Percentiles rank a stretch among this genome's conserved stretches.
phyloP scores from a whole-genome alignment of 2,888 invertebrate genomes.

The Volucella bombylans region DNA sequence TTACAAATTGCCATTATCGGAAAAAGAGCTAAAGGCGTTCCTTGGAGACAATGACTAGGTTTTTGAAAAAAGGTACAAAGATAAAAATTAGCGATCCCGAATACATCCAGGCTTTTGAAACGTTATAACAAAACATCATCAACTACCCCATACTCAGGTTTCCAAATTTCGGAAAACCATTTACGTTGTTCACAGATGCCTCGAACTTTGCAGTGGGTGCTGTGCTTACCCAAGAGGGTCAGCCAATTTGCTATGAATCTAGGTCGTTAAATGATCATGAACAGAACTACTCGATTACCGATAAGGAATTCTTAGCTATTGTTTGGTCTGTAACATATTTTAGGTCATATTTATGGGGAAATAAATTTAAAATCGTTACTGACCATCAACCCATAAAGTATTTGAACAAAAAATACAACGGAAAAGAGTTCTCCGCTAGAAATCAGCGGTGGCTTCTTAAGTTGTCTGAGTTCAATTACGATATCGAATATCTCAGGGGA shows the following conservation, averaged over 20 bases:
- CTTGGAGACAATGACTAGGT: neutral
- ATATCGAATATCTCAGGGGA: too few relatives aligned
- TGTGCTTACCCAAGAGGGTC: neutral
- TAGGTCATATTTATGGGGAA: too few relatives aligned
- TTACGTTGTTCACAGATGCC: neutral
- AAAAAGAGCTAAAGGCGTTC: constrained; percentile 16
- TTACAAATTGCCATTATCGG: constrained; percentile 12
- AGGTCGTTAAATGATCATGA: neutral
- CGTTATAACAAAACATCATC: neutral
- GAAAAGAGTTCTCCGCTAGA: too few relatives aligned
- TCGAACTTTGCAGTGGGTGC: neutral
- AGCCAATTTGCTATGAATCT: neutral
- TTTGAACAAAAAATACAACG: too few relatives aligned
- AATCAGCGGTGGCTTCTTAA: too few relatives aligned
- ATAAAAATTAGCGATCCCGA: neutral
- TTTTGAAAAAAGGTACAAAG: neutral
- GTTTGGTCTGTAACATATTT: too few relatives aligned
- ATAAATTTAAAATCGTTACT: too few relatives aligned
- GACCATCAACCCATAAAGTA: too few relatives aligned
- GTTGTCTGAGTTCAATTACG: too few relatives aligned
- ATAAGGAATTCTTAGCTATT: neutral
- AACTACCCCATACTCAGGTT: neutral
- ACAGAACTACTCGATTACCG: neutral
- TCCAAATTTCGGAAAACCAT: neutral
- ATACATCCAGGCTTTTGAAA: neutral